phyloP scores from a whole-genome alignment of 1,140 invertebrate species.

The Psilanteris sp. region DNA sequence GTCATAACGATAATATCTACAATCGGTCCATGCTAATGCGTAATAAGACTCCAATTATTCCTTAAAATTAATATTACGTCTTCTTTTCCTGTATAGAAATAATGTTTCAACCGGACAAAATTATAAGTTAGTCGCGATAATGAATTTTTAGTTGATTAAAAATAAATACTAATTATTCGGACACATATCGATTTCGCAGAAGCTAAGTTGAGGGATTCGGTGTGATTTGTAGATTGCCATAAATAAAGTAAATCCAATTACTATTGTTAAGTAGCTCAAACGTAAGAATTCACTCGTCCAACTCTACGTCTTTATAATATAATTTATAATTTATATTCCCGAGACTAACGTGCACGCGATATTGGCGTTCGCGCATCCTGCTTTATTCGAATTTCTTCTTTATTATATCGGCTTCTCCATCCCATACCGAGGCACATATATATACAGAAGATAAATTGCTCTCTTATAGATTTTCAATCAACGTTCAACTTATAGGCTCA shows the following conservation, averaged over 20 bases:
- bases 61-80: too few relatives aligned
- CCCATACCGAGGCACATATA: conserved; percentile 4
- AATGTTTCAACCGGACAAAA: too few relatives aligned
- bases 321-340: conserved; percentile 56
- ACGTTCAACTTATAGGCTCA: conserved; percentile 41
- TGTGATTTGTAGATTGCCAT: conserved; percentile 32
- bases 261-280: conserved; percentile 30
- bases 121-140: too few relatives aligned
- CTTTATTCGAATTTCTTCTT: conserved; percentile 54
- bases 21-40: too few relatives aligned
- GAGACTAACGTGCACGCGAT: conserved; percentile 33
- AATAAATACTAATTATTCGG: conserved; percentile 29
- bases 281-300: conserved; percentile 29
- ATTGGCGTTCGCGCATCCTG: conserved; percentile 31
- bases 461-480: conserved; percentile 60
- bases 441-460: conserved; percentile 55
- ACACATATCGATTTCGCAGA: conserved; percentile 21
- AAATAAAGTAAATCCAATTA: conserved; percentile 57
- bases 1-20: too few relatives aligned
- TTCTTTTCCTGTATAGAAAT: too few relatives aligned
- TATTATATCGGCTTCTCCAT: conserved; percentile 46
- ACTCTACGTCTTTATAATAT: conserved; percentile 30
- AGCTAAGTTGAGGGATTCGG: background rate
- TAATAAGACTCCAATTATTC: too few relatives aligned
- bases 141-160: conserved; percentile 24